These are phyloP conservation scores for Cartodere bifasciata DNA, from an alignment of 2,888 invertebrate genomes.

Conservation along the genomic window DNA sequence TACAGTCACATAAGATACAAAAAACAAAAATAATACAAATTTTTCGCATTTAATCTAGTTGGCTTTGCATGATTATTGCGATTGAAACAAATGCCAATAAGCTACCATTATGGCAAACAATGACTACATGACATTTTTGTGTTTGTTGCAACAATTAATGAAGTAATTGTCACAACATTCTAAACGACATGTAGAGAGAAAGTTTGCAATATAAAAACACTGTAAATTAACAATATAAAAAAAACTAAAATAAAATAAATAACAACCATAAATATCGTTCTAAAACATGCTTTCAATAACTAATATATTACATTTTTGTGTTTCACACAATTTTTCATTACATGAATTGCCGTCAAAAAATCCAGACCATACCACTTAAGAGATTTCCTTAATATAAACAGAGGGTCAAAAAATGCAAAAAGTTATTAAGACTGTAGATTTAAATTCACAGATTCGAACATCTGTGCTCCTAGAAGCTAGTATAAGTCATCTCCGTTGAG, in stretches of 20 bases:
- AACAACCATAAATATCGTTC: conserved; percentile 31
- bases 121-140: conserved; percentile 16
- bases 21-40: too few species aligned
- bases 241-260: conserved; percentile 29
- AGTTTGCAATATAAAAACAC: conserved; percentile 22
- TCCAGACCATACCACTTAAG: too few species aligned
- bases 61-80: conserved; percentile 12
- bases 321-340: too few species aligned
- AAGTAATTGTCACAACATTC: conserved; percentile 13
- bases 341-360: too few species aligned
- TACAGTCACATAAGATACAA: conserved; percentile 13
- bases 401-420: too few species aligned
- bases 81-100: conserved; percentile 16
- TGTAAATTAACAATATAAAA: conserved; percentile 26
- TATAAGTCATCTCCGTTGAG: too few species aligned
- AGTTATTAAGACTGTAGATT: too few species aligned
- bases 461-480: too few species aligned
- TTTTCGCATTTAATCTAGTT: too few species aligned
- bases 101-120: conserved; percentile 16
- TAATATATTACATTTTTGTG: too few species aligned
- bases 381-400: too few species aligned
- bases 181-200: conserved; percentile 17
- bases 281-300: conserved; percentile 30
- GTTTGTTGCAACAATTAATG: conserved; percentile 13
- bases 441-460: too few species aligned